phyloP scores from a whole-genome alignment of 2,888 invertebrate species.

The Eurytoma adleriae region DNA sequence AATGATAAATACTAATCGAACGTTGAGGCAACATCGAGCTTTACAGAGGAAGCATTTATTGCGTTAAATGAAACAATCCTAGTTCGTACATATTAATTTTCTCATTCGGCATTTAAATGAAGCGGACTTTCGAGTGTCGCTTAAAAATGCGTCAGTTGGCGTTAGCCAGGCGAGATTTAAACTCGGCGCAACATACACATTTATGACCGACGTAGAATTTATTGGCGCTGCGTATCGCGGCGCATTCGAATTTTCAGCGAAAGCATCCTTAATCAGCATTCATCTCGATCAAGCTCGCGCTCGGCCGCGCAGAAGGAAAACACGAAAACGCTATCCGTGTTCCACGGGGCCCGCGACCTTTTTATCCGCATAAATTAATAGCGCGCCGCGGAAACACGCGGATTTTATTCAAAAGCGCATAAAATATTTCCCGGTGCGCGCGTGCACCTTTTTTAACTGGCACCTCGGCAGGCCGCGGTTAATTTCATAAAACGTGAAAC shows the following conservation, averaged over 20 bases:
- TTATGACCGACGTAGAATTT: slow-evolving; percentile 25
- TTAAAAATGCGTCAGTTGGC: neutral
- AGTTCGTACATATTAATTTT: too few species aligned
- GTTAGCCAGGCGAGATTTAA: neutral
- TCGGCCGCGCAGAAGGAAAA: slow-evolving; percentile 12
- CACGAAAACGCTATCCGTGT: slow-evolving; percentile 49
- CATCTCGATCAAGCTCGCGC: slow-evolving; percentile 52
- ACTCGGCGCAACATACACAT: slow-evolving; percentile 12
- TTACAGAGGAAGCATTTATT: too few species aligned
- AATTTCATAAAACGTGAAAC: slow-evolving; percentile 46
- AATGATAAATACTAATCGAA: too few species aligned
- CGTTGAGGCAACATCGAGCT: too few species aligned
- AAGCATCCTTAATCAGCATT: slow-evolving; percentile 46
- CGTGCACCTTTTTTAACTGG: slow-evolving; percentile 5
- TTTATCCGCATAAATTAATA: slow-evolving; percentile 52
- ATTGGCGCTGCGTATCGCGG: slow-evolving; percentile 19
- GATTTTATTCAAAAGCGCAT: slow-evolving; percentile 44
- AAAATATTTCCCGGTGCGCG: slow-evolving; percentile 31
- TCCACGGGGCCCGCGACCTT: neutral
- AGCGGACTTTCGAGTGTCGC: neutral
- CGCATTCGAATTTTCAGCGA: slow-evolving; percentile 37
- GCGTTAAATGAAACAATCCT: too few species aligned
- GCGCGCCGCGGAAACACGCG: slow-evolving; percentile 31
- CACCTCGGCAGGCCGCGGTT: neutral
- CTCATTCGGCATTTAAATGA: too few species aligned